Conservation (phyloP, 2,888 invertebrate species). For the Spisula solida region DNA sequence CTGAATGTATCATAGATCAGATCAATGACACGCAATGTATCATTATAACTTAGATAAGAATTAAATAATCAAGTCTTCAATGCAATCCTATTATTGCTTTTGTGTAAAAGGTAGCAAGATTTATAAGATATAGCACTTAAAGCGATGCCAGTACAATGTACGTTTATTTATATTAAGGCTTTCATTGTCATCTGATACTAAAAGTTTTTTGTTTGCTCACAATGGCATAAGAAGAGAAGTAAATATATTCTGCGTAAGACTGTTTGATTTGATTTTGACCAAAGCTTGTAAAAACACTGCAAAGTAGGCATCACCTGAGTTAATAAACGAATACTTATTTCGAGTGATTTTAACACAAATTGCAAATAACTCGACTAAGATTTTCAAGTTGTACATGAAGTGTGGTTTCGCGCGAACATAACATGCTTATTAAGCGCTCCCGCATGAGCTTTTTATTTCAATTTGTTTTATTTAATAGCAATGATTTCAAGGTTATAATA, state of each 20-base stretch:
- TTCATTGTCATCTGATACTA: conserved; percentile 59
- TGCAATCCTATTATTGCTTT: conserved; percentile 4
- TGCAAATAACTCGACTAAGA: conserved; percentile 4
- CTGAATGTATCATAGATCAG: neutral
- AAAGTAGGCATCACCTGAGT: conserved; percentile 46
- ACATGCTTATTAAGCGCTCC: too few relatives aligned
- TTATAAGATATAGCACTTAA: conserved; percentile 22
- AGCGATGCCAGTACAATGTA: conserved; percentile 20
- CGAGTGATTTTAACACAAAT: conserved; percentile 32
- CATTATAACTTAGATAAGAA: neutral
- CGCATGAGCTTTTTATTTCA: too few relatives aligned
- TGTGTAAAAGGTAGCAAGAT: conserved; percentile 44
- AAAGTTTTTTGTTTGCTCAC: conserved; percentile 61
- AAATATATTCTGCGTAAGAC: conserved; percentile 49
- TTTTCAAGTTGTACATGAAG: neutral
- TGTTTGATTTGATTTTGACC: conserved; percentile 51
- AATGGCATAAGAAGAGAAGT: conserved; percentile 50
- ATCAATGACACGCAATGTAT: neutral
- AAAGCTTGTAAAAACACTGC: conserved; percentile 32
- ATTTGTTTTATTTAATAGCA: too few relatives aligned
- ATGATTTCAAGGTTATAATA: neutral
- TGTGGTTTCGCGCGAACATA: too few relatives aligned
- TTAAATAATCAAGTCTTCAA: conserved; percentile 18
- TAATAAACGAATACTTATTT: conserved; percentile 27
- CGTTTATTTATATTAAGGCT: conserved; percentile 47